Evolutionary conservation across 2,113 vertebrate genomes (phyloP).

Genomic region (Ranitomeya variabilis): DNA sequence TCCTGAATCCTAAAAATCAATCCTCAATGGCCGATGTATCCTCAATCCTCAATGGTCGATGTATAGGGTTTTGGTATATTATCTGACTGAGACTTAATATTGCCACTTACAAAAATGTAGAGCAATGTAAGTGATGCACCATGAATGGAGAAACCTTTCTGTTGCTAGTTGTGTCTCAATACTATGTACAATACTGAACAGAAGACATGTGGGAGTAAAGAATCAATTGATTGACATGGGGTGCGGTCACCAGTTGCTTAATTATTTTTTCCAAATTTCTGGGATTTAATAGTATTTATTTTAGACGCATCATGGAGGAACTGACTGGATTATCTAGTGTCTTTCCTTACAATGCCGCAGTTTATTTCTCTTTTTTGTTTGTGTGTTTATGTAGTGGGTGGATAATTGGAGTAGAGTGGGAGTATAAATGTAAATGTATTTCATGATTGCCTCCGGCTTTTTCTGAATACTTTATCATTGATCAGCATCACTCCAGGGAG

Average conservation of each 20-base stretch:
- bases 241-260: background rate
- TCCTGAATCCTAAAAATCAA: no score
- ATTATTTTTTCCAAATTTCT: conserved; percentile 1
- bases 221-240: background rate
- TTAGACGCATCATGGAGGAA: background rate
- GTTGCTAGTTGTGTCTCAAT: background rate
- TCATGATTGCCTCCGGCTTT: background rate
- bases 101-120: background rate
- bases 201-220: background rate
- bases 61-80: background rate
- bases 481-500: background rate
- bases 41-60: no score
- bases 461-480: background rate
- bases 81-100: background rate
- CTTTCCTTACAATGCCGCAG: background rate
- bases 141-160: background rate
- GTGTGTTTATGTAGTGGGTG: conserved; percentile 4
- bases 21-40: background rate
- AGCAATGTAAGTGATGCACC: background rate
- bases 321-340: background rate
- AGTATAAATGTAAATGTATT: background rate
- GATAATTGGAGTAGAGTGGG: conserved; percentile 6
- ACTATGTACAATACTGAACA: background rate
- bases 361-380: background rate
- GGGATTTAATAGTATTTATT: background rate